A percentile compares a stretch with the other conserved stretches of the same genome.
phyloP scores from a whole-genome alignment of 2,113 vertebrate genomes.

The Aptenodytes patagonicus region DNA sequence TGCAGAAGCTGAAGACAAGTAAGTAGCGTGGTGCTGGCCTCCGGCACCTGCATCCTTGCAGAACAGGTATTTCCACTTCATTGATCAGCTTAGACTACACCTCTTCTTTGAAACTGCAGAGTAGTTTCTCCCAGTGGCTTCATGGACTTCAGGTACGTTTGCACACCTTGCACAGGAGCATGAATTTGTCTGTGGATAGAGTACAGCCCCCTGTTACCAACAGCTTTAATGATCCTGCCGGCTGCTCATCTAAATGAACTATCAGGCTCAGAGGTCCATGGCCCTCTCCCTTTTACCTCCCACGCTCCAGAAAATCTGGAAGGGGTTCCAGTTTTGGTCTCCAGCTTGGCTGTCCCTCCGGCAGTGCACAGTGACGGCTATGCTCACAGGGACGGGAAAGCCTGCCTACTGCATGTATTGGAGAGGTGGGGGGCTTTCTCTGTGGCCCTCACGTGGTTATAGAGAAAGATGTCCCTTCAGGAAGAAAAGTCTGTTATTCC shows the following conservation, averaged over 20 bases:
- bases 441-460: background rate
- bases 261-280: background rate
- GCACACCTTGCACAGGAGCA: background rate
- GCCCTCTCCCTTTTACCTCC: background rate
- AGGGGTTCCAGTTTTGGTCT: background rate
- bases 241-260: background rate
- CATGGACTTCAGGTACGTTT: background rate
- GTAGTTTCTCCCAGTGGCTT: background rate
- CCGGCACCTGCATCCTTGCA: background rate
- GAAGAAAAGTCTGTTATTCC: background rate
- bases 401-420: background rate
- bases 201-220: background rate
- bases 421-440: background rate
- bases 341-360: background rate
- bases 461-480: background rate
- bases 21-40: background rate
- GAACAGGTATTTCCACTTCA: background rate
- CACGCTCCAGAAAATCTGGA: background rate
- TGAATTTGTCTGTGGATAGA: background rate
- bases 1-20: background rate
- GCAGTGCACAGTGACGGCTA: background rate
- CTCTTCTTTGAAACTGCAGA: background rate
- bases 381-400: background rate
- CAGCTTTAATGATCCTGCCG: background rate
- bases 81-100: background rate